Evolutionary conservation across 1,140 invertebrate genomes (phyloP).

Genomic region (Batillaria attramentaria): DNA sequence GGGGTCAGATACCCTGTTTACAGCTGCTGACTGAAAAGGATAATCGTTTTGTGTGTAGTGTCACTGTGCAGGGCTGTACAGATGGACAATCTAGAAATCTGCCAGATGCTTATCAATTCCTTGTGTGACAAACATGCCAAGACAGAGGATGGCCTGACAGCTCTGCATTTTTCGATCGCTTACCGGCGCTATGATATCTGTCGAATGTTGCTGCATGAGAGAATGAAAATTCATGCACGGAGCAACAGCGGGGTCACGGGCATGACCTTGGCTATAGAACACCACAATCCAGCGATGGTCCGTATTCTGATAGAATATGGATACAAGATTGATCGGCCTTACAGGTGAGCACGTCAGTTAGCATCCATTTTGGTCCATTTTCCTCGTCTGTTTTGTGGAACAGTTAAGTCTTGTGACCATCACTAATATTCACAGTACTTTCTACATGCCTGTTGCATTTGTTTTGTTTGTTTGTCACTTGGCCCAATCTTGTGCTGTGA

Average conservation of each 20-base stretch:
- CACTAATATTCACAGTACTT: background rate
- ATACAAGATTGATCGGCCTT: slow-evolving; percentile 61
- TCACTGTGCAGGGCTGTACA: slow-evolving; percentile 64
- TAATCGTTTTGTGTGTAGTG: no score
- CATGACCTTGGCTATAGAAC: slow-evolving; percentile 64
- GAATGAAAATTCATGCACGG: slow-evolving; percentile 56
- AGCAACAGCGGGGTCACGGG: slow-evolving; percentile 62
- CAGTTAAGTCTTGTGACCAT: background rate
- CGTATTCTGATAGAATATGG: slow-evolving; percentile 59
- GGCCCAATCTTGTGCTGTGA: background rate
- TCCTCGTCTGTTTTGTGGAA: background rate
- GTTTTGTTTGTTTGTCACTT: background rate
- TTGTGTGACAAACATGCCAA: slow-evolving; percentile 63
- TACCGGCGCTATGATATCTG: slow-evolving; percentile 63
- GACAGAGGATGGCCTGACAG: slow-evolving; percentile 61
- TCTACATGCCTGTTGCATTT: background rate
- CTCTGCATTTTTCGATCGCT: slow-evolving; percentile 64
- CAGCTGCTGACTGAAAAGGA: no score
- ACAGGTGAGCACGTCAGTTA: slow-evolving; percentile 29
- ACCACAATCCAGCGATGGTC: slow-evolving; percentile 63
- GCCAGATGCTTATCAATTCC: slow-evolving; percentile 60
- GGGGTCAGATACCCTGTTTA: no score
- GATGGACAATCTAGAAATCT: slow-evolving; percentile 62
- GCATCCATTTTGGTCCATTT: background rate
- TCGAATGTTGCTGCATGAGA: slow-evolving; percentile 59